A percentile compares a stretch with the other conserved stretches of the same genome.
Conservation (phyloP, 2,113 vertebrate species). For the Silurus glanis region DNA sequence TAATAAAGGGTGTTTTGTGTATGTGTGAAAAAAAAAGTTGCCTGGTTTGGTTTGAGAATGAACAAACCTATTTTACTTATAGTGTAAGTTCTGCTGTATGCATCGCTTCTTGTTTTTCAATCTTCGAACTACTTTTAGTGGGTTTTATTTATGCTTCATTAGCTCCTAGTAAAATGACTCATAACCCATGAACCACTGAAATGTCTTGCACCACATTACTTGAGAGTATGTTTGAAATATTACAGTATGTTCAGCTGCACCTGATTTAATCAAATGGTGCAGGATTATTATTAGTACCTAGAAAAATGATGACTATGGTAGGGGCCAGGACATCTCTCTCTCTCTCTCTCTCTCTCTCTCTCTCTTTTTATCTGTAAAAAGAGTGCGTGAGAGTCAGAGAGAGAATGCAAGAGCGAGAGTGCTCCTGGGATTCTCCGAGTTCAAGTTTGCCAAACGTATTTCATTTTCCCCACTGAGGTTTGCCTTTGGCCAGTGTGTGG, state of each 20-base stretch:
- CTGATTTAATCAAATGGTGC: neutral
- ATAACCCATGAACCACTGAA: neutral
- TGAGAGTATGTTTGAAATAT: neutral
- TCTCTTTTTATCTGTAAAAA: neutral
- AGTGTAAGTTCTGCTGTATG: neutral
- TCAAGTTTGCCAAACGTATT: neutral
- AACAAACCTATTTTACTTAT: neutral
- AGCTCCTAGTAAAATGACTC: neutral
- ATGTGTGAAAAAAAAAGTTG: neutral
- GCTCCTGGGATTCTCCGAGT: neutral
- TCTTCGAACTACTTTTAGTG: too few species aligned
- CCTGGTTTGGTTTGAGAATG: neutral
- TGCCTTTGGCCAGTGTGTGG: too few species aligned
- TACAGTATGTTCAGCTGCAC: neutral
- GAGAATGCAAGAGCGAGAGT: neutral
- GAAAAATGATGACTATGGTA: neutral
- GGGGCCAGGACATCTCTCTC: neutral
- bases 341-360: neutral
- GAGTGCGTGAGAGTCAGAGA: neutral
- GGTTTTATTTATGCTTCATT: neutral
- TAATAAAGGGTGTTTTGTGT: neutral
- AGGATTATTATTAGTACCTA: neutral
- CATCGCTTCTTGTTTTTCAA: neutral
- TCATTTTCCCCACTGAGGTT: neutral
- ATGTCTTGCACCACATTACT: neutral